phyloP scores from a whole-genome alignment of 2,113 vertebrate genomes.

The Phoxinus phoxinus region DNA sequence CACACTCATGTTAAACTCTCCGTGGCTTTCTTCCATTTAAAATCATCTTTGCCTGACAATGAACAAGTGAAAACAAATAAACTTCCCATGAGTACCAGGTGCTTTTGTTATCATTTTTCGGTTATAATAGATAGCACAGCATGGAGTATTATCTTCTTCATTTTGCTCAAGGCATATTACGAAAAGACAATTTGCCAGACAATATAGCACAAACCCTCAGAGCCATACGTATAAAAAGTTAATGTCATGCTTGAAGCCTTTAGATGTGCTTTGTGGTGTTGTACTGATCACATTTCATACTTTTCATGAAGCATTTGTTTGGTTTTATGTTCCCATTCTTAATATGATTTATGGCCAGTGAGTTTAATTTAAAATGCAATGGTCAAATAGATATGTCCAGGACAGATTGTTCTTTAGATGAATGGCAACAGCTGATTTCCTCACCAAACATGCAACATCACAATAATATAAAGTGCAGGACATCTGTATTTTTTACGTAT shows the following conservation, averaged over 20 bases:
- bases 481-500: neutral
- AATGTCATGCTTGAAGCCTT: conserved; percentile 46
- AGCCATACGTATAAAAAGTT: conserved; percentile 51
- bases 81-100: conserved; percentile 3
- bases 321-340: conserved; percentile 19
- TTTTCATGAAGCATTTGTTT: neutral
- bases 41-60: conserved; percentile 3
- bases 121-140: conserved; percentile 15
- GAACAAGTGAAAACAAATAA: conserved; percentile 21
- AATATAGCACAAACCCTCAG: conserved; percentile 40
- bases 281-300: neutral
- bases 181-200: conserved; percentile 46
- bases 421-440: neutral
- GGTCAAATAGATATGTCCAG: neutral
- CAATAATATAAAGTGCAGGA: neutral
- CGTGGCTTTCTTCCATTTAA: neutral
- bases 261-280: conserved; percentile 28
- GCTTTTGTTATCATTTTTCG: conserved; percentile 16
- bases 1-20: neutral
- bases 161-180: conserved; percentile 33
- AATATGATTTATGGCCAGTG: neutral
- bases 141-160: conserved; percentile 9
- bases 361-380: neutral
- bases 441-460: neutral
- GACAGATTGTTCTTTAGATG: neutral